Conservation (phyloP, 1,140 invertebrate genomes). For the Epicauta chinensis region DNA sequence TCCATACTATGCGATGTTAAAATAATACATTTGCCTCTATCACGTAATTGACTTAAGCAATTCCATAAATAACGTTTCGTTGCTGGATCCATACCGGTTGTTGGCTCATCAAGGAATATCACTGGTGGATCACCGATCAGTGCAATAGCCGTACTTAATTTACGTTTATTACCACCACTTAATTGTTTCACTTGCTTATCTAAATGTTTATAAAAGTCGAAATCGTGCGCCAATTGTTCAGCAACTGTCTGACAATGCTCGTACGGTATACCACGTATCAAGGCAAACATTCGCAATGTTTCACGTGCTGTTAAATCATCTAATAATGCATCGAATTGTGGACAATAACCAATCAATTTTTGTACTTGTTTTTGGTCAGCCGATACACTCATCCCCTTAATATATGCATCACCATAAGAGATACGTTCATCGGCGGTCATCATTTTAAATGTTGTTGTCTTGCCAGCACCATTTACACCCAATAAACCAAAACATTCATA, state of each 20-base stretch:
- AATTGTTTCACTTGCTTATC: conserved; percentile 54
- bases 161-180: conserved; percentile 91
- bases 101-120: conserved; percentile 81
- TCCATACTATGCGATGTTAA: conserved; percentile 79
- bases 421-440: conserved; percentile 70
- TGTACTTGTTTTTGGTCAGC: conserved; percentile 48
- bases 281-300: conserved; percentile 65
- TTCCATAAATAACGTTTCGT: conserved; percentile 73
- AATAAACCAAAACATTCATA: conserved; percentile 84
- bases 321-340: conserved; percentile 76
- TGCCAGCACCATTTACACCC: conserved; percentile 71
- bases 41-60: conserved; percentile 53
- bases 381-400: conserved; percentile 45
- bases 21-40: conserved; percentile 61
- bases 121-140: conserved; percentile 80
- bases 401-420: conserved; percentile 29
- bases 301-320: conserved; percentile 72
- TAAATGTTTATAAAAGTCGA: conserved; percentile 47
- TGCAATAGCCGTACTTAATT: conserved; percentile 87
- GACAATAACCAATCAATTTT: conserved; percentile 63
- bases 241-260: conserved; percentile 38
- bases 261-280: conserved; percentile 61
- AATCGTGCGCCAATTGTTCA: conserved; percentile 38
- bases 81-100: conserved; percentile 75
- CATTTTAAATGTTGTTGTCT: conserved; percentile 85